A percentile compares a stretch with the other conserved stretches of the same genome.
Conservation (phyloP, 1,140 invertebrate species). For the Drosophila prosaltans region DNA sequence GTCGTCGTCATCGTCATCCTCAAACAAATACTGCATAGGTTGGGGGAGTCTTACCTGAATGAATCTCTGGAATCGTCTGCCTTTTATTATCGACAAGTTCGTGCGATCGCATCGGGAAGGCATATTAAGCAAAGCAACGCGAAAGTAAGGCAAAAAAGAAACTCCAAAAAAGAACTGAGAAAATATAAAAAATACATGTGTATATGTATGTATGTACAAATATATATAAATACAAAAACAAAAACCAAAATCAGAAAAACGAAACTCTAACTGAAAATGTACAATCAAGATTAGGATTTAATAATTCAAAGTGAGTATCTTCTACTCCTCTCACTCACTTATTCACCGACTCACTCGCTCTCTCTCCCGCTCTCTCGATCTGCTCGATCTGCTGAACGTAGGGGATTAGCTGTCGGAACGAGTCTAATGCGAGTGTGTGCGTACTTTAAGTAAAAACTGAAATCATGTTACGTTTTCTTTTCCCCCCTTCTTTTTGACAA, state of each 20-base stretch:
- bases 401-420: slow-evolving; percentile 66
- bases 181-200: no score
- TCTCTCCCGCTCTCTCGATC: neutral
- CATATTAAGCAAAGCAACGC: slow-evolving; percentile 47
- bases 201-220: neutral
- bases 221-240: slow-evolving; percentile 39
- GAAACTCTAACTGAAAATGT: slow-evolving; percentile 41
- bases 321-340: slow-evolving; percentile 3
- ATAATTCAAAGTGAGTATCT: slow-evolving; percentile 78
- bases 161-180: neutral
- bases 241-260: slow-evolving; percentile 10
- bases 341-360: slow-evolving; percentile 9
- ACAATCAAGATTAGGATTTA: slow-evolving; percentile 80
- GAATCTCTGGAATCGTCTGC: slow-evolving; percentile 14
- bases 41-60: slow-evolving; percentile 54
- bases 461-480: slow-evolving; percentile 74
- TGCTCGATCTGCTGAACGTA: slow-evolving; percentile 36
- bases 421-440: slow-evolving; percentile 42
- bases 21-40: slow-evolving; percentile 20
- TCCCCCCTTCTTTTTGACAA: slow-evolving; percentile 60
- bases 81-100: slow-evolving; percentile 39
- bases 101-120: slow-evolving; percentile 65
- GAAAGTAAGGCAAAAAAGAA: slow-evolving; percentile 1
- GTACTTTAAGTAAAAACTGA: slow-evolving; percentile 72
- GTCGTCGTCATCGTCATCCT: slow-evolving; percentile 23